Base-by-base conservation (phyloP, 2,888 invertebrate species). In the Agrochola lota region DNA sequence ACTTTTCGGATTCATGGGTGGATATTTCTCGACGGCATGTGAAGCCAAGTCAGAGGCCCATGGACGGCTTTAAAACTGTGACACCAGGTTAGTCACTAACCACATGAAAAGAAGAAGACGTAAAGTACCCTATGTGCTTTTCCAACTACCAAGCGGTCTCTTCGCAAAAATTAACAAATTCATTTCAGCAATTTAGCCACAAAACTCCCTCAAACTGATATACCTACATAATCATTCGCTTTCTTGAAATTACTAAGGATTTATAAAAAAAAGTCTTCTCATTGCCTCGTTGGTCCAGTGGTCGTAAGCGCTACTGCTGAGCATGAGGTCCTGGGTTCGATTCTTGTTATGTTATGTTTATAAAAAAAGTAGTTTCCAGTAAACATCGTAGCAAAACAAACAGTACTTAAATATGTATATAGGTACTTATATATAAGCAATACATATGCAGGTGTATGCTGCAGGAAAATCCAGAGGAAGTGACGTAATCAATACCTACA, bases 401-500 rank as follows among this genome's bases (percentile, higher is more conserved):
- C 64, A 23, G 7, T 11, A 69, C 8, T 67, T 43, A 43, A 26
- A 26, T 40, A 57, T 1, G 15, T n/a, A 66, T 17, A 20, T 59
- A 63, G 15, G 17, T 40, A 52, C 0, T n/a, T 52, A 49, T 57
- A 9, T 55, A 20, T 23, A 57, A 64, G 3, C 12, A 64, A 64
- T 57, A 62, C 8, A 35, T 55, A 67, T 46, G 46, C 84, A 74
- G 74, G 74, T 85, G 73, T 64, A 40, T 71, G 59, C 4, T 20
- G 59, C 60, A 64, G 85, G 86, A 74, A 86, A 88, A 86, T 66
- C 78, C 80, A 74, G 60, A 87, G 88, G 88, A 88, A 83, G 63
- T 90, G 85, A 62, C 85, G 80, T 78, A 77, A 85, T 60, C 30
- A 23, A 15, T 46, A 55, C 1, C 9, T 15, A 40, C 23, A 23